These are phyloP conservation scores for Elephantulus edwardii DNA, from an alignment of 2,113 vertebrate species.

Conservation along the genomic window DNA sequence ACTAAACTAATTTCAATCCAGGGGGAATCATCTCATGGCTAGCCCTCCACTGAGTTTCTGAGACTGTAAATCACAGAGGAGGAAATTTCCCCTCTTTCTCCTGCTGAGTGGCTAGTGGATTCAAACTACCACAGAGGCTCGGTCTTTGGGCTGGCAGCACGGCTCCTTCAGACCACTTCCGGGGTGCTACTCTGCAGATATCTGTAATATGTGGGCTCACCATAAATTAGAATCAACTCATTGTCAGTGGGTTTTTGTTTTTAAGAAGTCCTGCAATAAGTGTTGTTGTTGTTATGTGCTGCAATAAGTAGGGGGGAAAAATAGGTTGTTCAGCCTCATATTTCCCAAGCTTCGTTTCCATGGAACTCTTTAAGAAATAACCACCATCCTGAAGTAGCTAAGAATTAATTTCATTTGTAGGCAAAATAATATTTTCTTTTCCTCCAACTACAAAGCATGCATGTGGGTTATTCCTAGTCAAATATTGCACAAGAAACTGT, in stretches of 20 bases:
- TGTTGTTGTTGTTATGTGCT: no score
- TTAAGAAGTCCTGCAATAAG: not conserved
- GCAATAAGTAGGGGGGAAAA: not conserved
- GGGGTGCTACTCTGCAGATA: not conserved
- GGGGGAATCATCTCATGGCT: no score
- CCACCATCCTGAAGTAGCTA: not conserved
- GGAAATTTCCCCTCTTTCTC: no score
- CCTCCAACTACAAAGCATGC: not conserved
- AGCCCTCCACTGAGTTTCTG: no score
- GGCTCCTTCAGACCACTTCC: not conserved
- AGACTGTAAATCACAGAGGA: no score
- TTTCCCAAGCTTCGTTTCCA: slow-evolving; percentile 1
- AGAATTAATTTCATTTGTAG: not conserved
- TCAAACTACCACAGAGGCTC: not conserved
- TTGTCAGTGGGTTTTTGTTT: not conserved
- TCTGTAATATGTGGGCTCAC: not conserved
- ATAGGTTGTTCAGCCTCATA: not conserved
- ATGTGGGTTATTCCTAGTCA: not conserved
- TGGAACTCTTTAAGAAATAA: not conserved
- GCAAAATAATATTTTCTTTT: not conserved
- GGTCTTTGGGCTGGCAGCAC: not conserved
- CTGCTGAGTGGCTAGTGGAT: not conserved
- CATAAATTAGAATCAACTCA: not conserved
- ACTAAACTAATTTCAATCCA: no score
- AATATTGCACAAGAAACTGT: not conserved